Base-by-base conservation (phyloP, 2,797 vertebrate genomes). In the Danio choprae region DNA sequence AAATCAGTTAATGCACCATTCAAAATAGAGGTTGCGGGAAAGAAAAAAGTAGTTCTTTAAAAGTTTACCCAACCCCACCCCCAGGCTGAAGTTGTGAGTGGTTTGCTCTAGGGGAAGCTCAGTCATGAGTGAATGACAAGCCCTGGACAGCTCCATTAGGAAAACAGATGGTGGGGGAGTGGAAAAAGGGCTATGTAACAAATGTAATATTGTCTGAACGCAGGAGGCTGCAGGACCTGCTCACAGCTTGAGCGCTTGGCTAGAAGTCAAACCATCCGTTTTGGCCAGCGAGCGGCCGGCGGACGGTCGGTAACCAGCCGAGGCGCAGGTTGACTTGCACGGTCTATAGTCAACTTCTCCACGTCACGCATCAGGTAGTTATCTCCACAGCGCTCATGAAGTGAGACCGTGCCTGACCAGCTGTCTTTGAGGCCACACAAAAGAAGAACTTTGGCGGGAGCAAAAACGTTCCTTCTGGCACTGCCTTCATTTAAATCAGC, bases 121-220 rank as follows among this genome's bases (percentile, higher is more conserved):
- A 87, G 83, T 87, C 87, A 81, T 86, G 87, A 90, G 87, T 91
- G 89, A 92, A 89, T 89, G 91, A 91, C 90, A 89, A 88, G 84
- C 82, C 86, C 83, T 87, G 83, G 89, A 89, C 90, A 87, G 88
- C 90, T 92, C 91, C 89, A 91, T 92, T 91, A 92, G 86, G 87
- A 88, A 78, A 87, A 83, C 93, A 92, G 92, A 93, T 93, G 91
- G 91, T 76, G 72, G 12, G 69, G 84, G 81, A 86, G 68, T 50
- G 75, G 72, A 80, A 72, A 64, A 75, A 11, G 36, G 51, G 84
- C 80, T 77, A 86, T 86, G 80, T 87, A 91, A 89, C 89, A 91
- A 90, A 92, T 90, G 85, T 85, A 92, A 81, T 46, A 81, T 82
- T 87, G 84, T 84, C 80, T 78, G 74, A 74, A 77, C 48, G 50